Base-by-base conservation (phyloP, 2,113 vertebrate genomes). In the Limanda limanda region DNA sequence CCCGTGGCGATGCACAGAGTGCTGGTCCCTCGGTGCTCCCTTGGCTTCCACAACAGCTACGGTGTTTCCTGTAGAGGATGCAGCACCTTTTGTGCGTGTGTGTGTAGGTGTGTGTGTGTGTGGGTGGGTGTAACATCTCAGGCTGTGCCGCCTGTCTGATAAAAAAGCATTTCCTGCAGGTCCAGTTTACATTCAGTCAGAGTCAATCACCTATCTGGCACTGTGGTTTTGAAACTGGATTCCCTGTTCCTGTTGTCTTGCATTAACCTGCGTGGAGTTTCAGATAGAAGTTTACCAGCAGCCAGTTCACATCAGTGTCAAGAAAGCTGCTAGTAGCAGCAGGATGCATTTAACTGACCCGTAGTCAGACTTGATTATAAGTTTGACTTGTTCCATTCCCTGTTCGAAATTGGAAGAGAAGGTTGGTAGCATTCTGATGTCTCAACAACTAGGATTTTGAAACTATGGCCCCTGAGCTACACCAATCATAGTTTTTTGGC, bases 51-150 rank as follows among this genome's bases (percentile, higher is more conserved):
- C 9, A 4, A 58, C 73, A 80, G 82, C 85, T 9, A 37, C 54
- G 82, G 82, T 81, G 83, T 85, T 85, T 88, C 74, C 82, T 75
- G 82, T 84, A 47, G 51, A 59, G 14, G 59, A 69, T 45, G 72
- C 40, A 70, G 51, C 68, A 2, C 12, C 21, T 18, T 57, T 52
- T 54, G 40, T 37, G 40, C 31, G 27, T 71, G 48, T 66, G 17
- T 59, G 72, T 72, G 48, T 40, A 68, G 63, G 68, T 18, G 37
- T 48, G 59, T 59, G 51, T 47, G 57, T 47, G 27, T 71, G 48
- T 66, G n/a, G 56, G 72, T 75, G 55, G 31, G 71, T 68, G 69
- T 18, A 76, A 67, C 78, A 68, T 84, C 31, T 74, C 67, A 25
- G 45, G 31, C 79, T 86, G 79, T 64, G 68, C 88, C 31, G 6